Percentiles rank a stretch among this genome's conserved stretches.
Conservation (phyloP, 1,140 invertebrate species). For the Coelopa frigida region DNA sequence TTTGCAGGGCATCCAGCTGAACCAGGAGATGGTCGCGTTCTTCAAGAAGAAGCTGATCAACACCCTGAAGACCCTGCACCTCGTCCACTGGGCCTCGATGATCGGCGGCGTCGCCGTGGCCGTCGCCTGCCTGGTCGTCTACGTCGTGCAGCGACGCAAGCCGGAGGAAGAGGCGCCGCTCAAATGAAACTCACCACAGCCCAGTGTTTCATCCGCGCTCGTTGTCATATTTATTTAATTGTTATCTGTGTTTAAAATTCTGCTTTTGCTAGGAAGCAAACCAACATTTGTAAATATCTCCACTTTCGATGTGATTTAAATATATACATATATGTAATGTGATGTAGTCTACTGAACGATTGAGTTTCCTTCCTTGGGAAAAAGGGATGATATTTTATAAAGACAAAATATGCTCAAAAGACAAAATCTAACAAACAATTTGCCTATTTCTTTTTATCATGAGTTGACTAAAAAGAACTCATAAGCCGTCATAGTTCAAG, state of each 20-base stretch:
- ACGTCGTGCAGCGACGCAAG: conserved; percentile 26
- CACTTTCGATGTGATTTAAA: background rate
- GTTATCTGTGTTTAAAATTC: no score
- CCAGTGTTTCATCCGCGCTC: no score
- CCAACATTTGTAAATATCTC: background rate
- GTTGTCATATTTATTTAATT: no score
- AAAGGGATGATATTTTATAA: no score
- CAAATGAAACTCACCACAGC: no score
- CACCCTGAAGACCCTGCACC: conserved; percentile 35
- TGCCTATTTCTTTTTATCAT: no score
- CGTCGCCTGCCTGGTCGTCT: conserved; percentile 30
- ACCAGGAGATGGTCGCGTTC: conserved; percentile 40
- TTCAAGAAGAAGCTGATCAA: conserved; percentile 44
- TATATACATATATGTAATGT: background rate
- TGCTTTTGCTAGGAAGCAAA: no score
- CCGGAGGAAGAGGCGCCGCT: conserved; percentile 23
- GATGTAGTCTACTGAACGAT: background rate
- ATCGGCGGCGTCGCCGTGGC: conserved; percentile 31
- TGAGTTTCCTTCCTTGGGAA: no score
- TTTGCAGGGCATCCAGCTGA: conserved; percentile 41
- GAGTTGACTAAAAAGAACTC: no score
- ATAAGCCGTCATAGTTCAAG: no score
- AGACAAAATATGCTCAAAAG: no score
- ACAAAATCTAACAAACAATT: no score
- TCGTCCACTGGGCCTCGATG: conserved; percentile 38